A percentile compares a stretch with the other conserved stretches of the same genome.
Evolutionary conservation across 2,797 vertebrate genomes (phyloP).

Genomic region (Sebastes aleutianus): DNA sequence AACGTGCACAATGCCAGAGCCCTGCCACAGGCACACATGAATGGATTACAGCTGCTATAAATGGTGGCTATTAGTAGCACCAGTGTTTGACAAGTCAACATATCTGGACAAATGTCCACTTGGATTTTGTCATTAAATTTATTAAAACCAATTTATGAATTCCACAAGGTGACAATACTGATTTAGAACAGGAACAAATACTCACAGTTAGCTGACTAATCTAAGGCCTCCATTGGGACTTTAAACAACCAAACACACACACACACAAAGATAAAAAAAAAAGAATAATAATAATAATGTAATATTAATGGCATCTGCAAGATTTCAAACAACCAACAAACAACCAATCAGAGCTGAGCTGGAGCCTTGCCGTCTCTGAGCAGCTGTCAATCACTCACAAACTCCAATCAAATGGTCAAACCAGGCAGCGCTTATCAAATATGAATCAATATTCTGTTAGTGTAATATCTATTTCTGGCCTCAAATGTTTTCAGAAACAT

Average conservation of each 20-base stretch:
- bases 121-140: background rate
- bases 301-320: too few relatives aligned
- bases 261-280: too few relatives aligned
- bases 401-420: too few relatives aligned
- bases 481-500: too few relatives aligned
- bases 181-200: background rate
- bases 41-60: background rate
- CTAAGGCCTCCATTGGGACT: background rate
- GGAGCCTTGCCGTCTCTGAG: too few relatives aligned
- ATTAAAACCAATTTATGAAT: background rate
- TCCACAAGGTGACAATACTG: background rate
- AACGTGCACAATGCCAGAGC: background rate
- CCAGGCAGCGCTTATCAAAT: too few relatives aligned
- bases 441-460: too few relatives aligned
- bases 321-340: too few relatives aligned
- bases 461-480: too few relatives aligned
- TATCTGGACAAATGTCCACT: background rate
- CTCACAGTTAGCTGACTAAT: background rate
- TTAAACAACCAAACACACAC: background rate
- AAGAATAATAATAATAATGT: background rate
- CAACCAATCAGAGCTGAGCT: too few relatives aligned
- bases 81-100: background rate
- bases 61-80: background rate
- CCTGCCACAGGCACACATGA: background rate
- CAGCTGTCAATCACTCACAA: too few relatives aligned